phyloP scores from a whole-genome alignment of 2,113 vertebrate genomes.

The Rhinolophus sinicus region DNA sequence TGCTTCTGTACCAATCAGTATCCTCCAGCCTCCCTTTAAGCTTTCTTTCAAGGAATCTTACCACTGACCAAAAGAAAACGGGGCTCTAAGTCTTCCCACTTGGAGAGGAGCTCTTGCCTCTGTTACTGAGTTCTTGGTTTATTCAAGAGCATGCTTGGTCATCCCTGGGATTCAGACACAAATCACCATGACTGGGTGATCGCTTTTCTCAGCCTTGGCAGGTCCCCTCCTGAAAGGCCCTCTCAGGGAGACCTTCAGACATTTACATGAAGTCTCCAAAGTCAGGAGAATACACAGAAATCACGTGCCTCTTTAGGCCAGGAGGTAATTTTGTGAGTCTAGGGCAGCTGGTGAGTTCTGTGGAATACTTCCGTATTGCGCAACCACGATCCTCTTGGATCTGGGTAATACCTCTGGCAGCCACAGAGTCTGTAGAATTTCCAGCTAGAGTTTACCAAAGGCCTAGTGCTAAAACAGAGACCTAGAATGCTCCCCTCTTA shows the following conservation, averaged over 20 bases:
- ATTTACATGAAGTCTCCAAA: background rate
- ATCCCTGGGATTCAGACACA: background rate
- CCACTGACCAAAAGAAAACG: background rate
- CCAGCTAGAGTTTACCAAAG: conserved; percentile 38
- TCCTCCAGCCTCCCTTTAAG: background rate
- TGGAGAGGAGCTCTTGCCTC: background rate
- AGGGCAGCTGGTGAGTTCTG: conserved; percentile 42
- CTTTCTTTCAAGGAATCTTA: conserved; percentile 18
- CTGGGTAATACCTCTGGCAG: conserved; percentile 43
- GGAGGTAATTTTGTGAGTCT: conserved; percentile 50
- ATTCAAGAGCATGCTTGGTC: background rate
- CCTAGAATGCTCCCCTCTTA: background rate
- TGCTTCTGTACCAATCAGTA: background rate
- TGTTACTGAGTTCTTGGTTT: background rate
- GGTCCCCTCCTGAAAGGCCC: background rate
- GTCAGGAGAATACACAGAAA: background rate
- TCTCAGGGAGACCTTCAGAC: background rate
- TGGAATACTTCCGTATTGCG: conserved; percentile 46
- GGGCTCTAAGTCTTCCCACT: background rate
- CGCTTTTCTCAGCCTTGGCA: background rate
- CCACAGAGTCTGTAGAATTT: conserved; percentile 29
- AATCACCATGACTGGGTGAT: background rate
- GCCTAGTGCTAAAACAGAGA: conserved; percentile 42
- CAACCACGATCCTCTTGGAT: conserved; percentile 38
- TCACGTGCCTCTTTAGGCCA: background rate